Evolutionary conservation across 1,140 invertebrate species (phyloP).

Genomic region (Tetramorium simillimum): DNA sequence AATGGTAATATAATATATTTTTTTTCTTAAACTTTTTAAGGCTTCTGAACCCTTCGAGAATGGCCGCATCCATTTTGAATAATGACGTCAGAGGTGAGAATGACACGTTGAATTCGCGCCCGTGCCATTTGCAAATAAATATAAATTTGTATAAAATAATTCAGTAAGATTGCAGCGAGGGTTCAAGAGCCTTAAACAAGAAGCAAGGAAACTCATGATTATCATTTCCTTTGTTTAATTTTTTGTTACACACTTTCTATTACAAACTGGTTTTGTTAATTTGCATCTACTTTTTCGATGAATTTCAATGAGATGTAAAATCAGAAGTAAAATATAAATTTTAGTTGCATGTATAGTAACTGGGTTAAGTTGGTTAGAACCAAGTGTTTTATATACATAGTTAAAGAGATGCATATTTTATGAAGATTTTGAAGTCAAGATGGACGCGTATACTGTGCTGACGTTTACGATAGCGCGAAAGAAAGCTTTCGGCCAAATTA

Average conservation of each 20-base stretch:
- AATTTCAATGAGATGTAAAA: not conserved
- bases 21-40: not conserved
- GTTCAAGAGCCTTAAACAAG: too few species aligned
- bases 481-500: conserved; percentile 57
- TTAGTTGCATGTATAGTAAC: not conserved
- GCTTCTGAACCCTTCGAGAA: too few species aligned
- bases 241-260: not conserved
- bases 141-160: too few species aligned
- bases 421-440: conserved; percentile 20
- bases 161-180: too few species aligned
- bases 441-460: not conserved
- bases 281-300: not conserved
- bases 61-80: too few species aligned
- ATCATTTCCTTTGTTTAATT: not conserved
- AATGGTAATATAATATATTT: not conserved
- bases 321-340: not conserved
- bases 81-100: too few species aligned
- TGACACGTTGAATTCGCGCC: too few species aligned
- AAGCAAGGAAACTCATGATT: too few species aligned
- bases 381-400: not conserved
- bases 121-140: too few species aligned
- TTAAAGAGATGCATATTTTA: not conserved
- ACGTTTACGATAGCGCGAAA: conserved; percentile 33
- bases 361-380: not conserved
- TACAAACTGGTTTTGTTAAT: not conserved